Evolutionary conservation across 2,113 vertebrate genomes (phyloP).

Genomic region (Colinus virginianus): DNA sequence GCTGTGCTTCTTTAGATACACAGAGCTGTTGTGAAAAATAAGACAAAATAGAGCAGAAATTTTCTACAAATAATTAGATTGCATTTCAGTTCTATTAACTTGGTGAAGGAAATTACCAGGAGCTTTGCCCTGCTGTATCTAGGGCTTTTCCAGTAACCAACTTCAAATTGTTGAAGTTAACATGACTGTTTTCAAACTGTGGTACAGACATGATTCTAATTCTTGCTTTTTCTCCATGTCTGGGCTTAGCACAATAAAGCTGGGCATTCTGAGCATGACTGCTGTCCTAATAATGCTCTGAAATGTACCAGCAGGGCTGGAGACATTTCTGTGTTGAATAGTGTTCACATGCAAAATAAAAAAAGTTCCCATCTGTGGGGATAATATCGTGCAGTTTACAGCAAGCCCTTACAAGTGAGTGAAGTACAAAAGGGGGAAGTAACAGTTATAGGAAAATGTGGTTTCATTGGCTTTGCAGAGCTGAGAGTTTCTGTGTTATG

Average conservation of each 20-base stretch:
- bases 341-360: background rate
- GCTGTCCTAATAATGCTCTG: background rate
- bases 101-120: background rate
- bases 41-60: background rate
- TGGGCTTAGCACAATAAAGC: background rate
- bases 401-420: background rate
- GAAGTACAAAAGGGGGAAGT: constrained; percentile 31
- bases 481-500: constrained; percentile 55
- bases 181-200: background rate
- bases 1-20: background rate
- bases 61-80: background rate
- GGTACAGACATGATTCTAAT: background rate
- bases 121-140: background rate
- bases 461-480: constrained; percentile 60
- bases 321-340: background rate
- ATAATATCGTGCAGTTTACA: background rate
- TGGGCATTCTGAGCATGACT: background rate
- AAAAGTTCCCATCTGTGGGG: constrained; percentile 18
- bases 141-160: background rate
- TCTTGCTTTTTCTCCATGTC: background rate
- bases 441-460: constrained; percentile 53
- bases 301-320: background rate
- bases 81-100: background rate
- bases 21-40: background rate
- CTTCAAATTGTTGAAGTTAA: background rate